These are phyloP conservation scores for Drosophila robusta DNA, from an alignment of 2,888 invertebrate genomes.

Conservation along the genomic window DNA sequence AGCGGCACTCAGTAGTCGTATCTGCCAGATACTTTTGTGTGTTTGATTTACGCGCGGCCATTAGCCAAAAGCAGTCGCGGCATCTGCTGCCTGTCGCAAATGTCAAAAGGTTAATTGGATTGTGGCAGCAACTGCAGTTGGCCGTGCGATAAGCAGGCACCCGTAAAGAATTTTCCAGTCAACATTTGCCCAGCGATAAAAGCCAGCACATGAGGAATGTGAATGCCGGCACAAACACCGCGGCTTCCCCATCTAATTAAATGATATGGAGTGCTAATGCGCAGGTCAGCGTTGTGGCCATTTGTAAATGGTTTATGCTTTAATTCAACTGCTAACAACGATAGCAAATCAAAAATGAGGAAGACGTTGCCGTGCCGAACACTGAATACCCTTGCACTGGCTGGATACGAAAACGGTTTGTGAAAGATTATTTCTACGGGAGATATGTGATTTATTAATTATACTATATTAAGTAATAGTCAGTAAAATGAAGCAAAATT, in stretches of 20 bases:
- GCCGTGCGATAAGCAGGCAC: conserved; percentile 29
- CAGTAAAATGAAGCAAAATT: too few species aligned
- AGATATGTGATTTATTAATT: too few species aligned
- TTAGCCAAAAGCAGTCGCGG: conserved; percentile 63
- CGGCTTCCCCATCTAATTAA: conserved; percentile 7
- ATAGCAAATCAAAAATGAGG: background rate
- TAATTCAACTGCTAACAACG: background rate
- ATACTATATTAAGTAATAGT: too few species aligned
- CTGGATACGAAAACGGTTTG: too few species aligned
- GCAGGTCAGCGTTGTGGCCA: background rate
- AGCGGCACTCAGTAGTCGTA: conserved; percentile 6
- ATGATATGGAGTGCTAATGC: conserved; percentile 4
- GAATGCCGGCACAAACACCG: conserved; percentile 14
- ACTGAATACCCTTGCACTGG: background rate
- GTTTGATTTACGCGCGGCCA: conserved; percentile 72
- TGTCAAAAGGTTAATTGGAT: conserved; percentile 77
- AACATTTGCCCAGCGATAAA: conserved; percentile 8
- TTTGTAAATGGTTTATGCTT: background rate
- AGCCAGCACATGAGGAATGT: conserved; percentile 30
- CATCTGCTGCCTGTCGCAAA: conserved; percentile 61
- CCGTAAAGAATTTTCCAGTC: conserved; percentile 22
- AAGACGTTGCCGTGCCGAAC: background rate
- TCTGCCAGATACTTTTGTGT: conserved; percentile 30
- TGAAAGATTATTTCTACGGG: too few species aligned
- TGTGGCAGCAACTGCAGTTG: conserved; percentile 61